These are phyloP conservation scores for Caranx ignobilis DNA, from an alignment of 2,113 vertebrate genomes.

Conservation along the genomic window DNA sequence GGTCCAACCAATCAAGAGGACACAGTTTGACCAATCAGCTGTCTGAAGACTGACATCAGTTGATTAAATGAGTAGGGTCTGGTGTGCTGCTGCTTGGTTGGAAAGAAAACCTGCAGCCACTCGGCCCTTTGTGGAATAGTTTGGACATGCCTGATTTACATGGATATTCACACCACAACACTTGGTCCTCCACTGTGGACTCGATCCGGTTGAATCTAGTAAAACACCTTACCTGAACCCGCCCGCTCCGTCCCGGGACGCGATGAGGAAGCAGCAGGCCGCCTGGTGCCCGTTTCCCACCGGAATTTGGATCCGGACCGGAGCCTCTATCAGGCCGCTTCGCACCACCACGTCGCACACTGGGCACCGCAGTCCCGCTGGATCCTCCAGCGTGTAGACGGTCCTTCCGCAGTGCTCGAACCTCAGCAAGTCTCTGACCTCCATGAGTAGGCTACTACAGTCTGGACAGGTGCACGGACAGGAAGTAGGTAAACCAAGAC, in stretches of 20 bases:
- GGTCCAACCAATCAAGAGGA: too few species aligned
- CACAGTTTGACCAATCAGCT: too few species aligned
- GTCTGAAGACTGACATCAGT: too few species aligned
- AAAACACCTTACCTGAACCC: conserved; percentile 48
- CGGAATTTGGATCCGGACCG: conserved; percentile 61
- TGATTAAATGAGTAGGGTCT: too few species aligned
- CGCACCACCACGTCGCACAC: conserved; percentile 39
- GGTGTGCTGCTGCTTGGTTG: too few species aligned
- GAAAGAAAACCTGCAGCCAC: too few species aligned
- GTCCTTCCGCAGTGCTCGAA: conserved; percentile 65
- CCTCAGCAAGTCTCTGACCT: conserved; percentile 46
- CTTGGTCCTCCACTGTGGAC: too few species aligned
- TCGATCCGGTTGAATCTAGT: too few species aligned
- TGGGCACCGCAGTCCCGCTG: conserved; percentile 34
- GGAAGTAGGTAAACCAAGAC: background rate
- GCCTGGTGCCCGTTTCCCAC: conserved; percentile 58
- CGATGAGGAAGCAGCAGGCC: conserved; percentile 59
- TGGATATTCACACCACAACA: too few species aligned
- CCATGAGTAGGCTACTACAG: background rate
- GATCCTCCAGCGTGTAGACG: conserved; percentile 39
- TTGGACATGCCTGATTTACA: too few species aligned
- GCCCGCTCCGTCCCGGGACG: conserved; percentile 49
- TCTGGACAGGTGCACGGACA: background rate
- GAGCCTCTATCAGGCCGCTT: conserved; percentile 64
- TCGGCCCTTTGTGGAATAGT: too few species aligned